Evolutionary conservation across 2,113 vertebrate genomes (phyloP), one percentile per base, ranked within the genome.

Genomic region (Takifugu flavidus): DNA sequence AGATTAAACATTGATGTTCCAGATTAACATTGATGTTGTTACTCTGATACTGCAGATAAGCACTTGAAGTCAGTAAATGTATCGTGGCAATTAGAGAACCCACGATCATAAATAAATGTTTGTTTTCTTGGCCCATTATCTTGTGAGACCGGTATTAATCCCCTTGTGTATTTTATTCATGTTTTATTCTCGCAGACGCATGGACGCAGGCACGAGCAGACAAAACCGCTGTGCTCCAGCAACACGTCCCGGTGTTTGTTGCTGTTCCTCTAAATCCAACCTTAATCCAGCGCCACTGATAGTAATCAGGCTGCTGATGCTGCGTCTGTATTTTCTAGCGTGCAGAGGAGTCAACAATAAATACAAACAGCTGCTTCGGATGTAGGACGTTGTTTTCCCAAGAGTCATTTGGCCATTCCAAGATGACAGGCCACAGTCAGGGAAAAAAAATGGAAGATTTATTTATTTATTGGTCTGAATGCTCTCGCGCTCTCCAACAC

Each of bases 321-420:
- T 39, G 53, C 56, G 28, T 80, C 8, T 39, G 25, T 57, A 26
- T 59, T 45, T 51, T 65, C 26, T 25, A 7, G 28, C 46, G 31
- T 42, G 39, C 5, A 62, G 34, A 51, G 42, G 6, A 56, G 25
- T 64, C 59, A 74, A 59, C 61, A 77, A 82, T 81, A 77, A 65
- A 83, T 65, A 51, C 51, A 26, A 49, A 25, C 58, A 78, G 64
- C 60, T 72, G 60, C 42, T 77, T 43, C 65, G 47, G 29, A 72
- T 62, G 42, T 66, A 13, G 63, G 63, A 59, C 67, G 71, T 65
- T 0, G 26, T 70, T 75, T 70, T 62, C 70, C 61, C 62, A 67
- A 68, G 65, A 79, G 56, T 81, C 53, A 72, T 55, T 69, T 29
- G 39, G 27, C 11, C 49, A 43, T 5, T 59, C 20, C 61, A 29